phyloP scores from a whole-genome alignment of 2,113 vertebrate species.

The Hystrix brachyura region DNA sequence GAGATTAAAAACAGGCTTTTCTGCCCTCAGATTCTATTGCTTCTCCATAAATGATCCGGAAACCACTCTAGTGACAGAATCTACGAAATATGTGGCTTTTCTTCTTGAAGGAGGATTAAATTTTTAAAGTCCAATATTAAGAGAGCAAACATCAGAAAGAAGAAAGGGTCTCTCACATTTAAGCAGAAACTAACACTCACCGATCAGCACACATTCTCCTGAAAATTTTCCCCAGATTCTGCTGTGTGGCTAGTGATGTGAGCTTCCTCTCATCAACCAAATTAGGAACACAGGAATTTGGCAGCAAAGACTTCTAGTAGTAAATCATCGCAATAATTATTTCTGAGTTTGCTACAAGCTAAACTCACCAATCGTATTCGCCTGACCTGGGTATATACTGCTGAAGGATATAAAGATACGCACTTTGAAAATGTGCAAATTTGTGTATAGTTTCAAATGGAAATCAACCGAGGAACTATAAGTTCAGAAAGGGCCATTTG shows the following conservation, averaged over 20 bases:
- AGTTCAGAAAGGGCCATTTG: background rate
- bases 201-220: fast-evolving
- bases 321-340: background rate
- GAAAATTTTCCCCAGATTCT: background rate
- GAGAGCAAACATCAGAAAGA: background rate
- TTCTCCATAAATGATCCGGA: background rate
- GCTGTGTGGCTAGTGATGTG: fast-evolving
- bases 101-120: background rate
- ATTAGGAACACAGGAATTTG: background rate
- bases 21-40: background rate
- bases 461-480: background rate
- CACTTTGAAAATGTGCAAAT: background rate
- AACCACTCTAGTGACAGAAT: background rate
- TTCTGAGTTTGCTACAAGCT: background rate
- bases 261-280: fast-evolving
- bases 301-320: background rate
- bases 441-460: background rate
- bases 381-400: background rate
- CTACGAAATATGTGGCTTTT: background rate
- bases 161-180: background rate
- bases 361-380: background rate
- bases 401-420: background rate
- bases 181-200: background rate
- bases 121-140: background rate
- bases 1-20: background rate